These are phyloP conservation scores for Selene dorsalis DNA, from an alignment of 2,797 vertebrate genomes.

Conservation along the genomic window DNA sequence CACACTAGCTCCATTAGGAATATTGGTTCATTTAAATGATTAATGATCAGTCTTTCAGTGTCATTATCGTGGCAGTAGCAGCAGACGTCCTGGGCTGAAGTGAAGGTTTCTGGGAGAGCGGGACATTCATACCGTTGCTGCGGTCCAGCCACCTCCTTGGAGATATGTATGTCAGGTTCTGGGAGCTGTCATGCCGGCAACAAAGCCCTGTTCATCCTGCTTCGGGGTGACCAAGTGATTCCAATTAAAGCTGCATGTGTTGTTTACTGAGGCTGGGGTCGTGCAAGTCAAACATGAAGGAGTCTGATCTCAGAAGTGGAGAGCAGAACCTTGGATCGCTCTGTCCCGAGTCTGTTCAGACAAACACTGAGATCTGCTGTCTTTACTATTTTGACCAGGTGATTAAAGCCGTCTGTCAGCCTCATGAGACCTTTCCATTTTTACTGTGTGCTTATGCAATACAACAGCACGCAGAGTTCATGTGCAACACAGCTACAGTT, in stretches of 20 bases:
- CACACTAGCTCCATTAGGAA: neutral
- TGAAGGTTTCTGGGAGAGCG: neutral
- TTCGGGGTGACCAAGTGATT: conserved; percentile 83
- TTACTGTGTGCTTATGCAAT: neutral
- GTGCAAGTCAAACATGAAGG: conserved; percentile 77
- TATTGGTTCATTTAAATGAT: neutral
- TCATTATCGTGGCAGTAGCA: neutral
- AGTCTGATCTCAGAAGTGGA: conserved; percentile 70
- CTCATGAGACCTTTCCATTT: conserved; percentile 18
- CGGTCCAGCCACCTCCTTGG: conserved; percentile 43
- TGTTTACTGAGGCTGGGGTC: conserved; percentile 82
- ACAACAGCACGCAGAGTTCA: neutral
- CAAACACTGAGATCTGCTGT: conserved; percentile 49
- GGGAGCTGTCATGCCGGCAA: conserved; percentile 61
- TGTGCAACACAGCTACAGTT: neutral
- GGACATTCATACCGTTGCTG: conserved; percentile 31
- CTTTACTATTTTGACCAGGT: conserved; percentile 21
- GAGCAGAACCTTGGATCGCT: conserved; percentile 58
- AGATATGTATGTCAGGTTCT: conserved; percentile 65
- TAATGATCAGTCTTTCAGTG: neutral
- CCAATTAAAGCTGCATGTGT: conserved; percentile 82
- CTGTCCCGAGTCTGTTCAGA: conserved; percentile 37
- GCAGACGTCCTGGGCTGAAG: neutral
- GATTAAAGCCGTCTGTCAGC: conserved; percentile 26
- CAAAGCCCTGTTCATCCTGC: conserved; percentile 81